Evolutionary conservation across 2,888 invertebrate genomes (phyloP).

Genomic region (Meteorus colon): DNA sequence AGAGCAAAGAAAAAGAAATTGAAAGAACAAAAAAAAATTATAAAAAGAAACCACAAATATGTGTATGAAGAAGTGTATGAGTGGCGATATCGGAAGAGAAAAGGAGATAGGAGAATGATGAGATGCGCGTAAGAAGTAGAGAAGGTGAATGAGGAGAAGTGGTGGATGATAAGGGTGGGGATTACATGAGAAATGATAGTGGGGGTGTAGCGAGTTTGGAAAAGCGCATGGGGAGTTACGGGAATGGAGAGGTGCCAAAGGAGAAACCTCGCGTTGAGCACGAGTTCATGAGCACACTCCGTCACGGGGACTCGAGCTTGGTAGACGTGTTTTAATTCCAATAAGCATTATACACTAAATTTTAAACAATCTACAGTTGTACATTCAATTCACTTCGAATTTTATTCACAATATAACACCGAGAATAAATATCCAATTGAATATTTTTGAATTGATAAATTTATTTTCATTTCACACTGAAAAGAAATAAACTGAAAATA

Average conservation of each 20-base stretch:
- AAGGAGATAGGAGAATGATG: slow-evolving; percentile 26
- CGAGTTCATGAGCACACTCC: slow-evolving; percentile 61
- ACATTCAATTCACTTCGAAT: not conserved
- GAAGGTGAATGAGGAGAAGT: slow-evolving; percentile 9
- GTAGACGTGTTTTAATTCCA: slow-evolving; percentile 55
- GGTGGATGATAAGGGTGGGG: slow-evolving; percentile 20
- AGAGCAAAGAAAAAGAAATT: not conserved
- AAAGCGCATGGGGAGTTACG: slow-evolving; percentile 43
- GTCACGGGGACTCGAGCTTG: slow-evolving; percentile 62
- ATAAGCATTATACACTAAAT: not conserved
- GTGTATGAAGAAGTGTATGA: slow-evolving; percentile 15
- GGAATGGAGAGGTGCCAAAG: slow-evolving; percentile 43
- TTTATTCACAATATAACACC: not conserved
- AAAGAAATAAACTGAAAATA: too few species aligned
- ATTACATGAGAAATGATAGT: slow-evolving; percentile 10
- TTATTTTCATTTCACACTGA: too few species aligned
- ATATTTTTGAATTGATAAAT: too few species aligned
- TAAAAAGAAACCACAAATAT: not conserved
- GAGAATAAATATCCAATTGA: too few species aligned
- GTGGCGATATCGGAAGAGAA: slow-evolving; percentile 21
- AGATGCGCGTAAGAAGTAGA: slow-evolving; percentile 41
- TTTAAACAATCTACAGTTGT: not conserved
- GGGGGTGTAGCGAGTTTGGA: slow-evolving; percentile 43
- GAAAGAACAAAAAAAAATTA: not conserved
- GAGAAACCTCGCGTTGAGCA: slow-evolving; percentile 48